These are phyloP conservation scores for Selenia dentaria DNA, from an alignment of 2,888 invertebrate species.

Conservation along the genomic window DNA sequence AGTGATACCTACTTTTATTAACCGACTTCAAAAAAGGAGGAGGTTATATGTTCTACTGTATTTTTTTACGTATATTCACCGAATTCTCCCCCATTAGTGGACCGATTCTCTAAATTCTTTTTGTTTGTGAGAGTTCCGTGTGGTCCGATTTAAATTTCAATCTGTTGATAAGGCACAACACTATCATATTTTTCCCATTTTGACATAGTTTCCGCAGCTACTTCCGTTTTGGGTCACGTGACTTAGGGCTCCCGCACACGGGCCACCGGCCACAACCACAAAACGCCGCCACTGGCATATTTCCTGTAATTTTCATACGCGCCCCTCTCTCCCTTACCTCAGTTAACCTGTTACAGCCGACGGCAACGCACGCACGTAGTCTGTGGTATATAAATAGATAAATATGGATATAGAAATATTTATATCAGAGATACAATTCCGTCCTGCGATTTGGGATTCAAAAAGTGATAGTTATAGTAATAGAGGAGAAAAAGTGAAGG, in stretches of 20 bases:
- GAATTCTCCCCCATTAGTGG: no score
- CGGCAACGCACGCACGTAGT: neutral
- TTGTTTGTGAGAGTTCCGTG: no score
- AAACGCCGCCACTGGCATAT: neutral
- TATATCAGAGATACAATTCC: conserved; percentile 15
- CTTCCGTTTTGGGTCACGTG: no score
- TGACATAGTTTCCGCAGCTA: no score
- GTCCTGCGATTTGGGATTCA: conserved; percentile 39
- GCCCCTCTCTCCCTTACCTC: conserved; percentile 5
- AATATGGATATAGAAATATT: neutral
- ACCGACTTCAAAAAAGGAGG: no score
- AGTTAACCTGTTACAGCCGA: neutral
- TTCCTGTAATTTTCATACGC: neutral
- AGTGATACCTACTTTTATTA: no score
- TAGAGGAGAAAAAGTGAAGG: conserved; percentile 34
- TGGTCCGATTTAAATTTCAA: no score
- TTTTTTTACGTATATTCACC: no score
- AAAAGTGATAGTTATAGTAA: conserved; percentile 34
- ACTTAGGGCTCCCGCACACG: neutral
- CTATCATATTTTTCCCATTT: no score
- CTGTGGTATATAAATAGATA: neutral
- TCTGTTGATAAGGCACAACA: no score
- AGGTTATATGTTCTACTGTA: no score
- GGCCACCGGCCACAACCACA: conserved; percentile 1
- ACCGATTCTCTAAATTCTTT: no score